Conservation (phyloP, 2,113 vertebrate species). For the Orthochromis malagaraziensis region DNA sequence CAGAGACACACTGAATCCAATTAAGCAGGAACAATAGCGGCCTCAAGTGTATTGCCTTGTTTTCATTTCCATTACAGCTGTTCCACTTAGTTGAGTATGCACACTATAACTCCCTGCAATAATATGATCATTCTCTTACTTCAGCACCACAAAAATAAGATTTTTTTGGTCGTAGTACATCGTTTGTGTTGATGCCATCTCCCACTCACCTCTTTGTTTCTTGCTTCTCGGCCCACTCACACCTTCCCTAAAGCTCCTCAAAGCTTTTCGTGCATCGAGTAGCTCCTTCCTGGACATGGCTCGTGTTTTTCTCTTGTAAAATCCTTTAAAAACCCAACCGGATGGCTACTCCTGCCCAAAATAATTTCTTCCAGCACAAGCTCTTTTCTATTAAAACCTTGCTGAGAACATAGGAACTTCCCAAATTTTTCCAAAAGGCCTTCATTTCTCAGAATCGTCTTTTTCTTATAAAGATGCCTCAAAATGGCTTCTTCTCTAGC, state of each 20-base stretch:
- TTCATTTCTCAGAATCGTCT: neutral
- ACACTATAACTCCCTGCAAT: neutral
- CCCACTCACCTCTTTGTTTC: conserved; percentile 59
- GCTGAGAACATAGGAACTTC: neutral
- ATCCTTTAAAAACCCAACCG: neutral
- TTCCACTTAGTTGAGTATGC: neutral
- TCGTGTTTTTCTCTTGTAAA: neutral
- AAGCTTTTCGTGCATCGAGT: conserved; percentile 53
- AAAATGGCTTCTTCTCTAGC: neutral
- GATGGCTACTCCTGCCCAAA: neutral
- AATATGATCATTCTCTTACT: neutral
- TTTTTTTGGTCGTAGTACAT: neutral
- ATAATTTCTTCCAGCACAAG: neutral
- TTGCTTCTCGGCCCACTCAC: conserved; percentile 38
- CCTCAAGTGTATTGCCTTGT: neutral
- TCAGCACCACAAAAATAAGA: neutral
- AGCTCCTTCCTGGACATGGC: conserved; percentile 57
- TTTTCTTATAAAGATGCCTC: neutral
- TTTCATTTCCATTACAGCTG: conserved; percentile 16
- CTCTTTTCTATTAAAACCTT: neutral
- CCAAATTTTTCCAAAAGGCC: neutral
- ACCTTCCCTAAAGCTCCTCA: conserved; percentile 37
- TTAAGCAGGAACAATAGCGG: neutral
- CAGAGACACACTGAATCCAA: neutral
- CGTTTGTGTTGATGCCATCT: neutral